These are phyloP conservation scores for Gobius niger DNA, from an alignment of 2,113 vertebrate genomes.

Conservation along the genomic window DNA sequence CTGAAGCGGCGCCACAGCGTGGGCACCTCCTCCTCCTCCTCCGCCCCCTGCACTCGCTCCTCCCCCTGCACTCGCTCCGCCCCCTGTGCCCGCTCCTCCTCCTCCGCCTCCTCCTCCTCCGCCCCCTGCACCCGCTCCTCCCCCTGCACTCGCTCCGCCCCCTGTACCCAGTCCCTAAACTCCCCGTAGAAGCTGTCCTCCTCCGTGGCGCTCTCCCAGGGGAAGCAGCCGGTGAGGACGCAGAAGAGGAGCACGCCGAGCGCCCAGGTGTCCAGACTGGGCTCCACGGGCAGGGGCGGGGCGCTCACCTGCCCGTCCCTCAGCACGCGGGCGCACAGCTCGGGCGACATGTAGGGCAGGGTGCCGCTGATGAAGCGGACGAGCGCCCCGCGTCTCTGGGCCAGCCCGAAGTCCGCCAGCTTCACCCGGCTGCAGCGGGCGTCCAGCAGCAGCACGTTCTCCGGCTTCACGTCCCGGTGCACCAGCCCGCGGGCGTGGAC, in stretches of 20 bases:
- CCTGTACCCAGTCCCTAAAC: conserved; percentile 81
- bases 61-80: background rate
- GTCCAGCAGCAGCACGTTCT: conserved; percentile 91
- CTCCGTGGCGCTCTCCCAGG: conserved; percentile 86
- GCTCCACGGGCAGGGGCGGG: conserved; percentile 82
- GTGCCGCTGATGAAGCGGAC: conserved; percentile 86
- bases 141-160: background rate
- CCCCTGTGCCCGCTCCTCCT: background rate
- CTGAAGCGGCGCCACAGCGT: conserved; percentile 86
- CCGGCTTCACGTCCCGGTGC: conserved; percentile 91
- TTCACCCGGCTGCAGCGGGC: conserved; percentile 81
- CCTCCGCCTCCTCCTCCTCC: background rate
- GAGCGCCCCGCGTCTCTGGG: conserved; percentile 85
- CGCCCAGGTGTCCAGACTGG: conserved; percentile 90
- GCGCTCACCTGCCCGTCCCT: conserved; percentile 66
- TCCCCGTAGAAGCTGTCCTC: conserved; percentile 89
- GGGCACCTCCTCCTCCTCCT: conserved; percentile 73
- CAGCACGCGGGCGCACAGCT: conserved; percentile 78
- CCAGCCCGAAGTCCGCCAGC: conserved; percentile 90
- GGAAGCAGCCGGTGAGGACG: conserved; percentile 92
- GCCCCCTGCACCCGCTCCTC: background rate
- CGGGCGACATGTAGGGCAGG: conserved; percentile 89
- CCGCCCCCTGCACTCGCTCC: conserved; percentile 52
- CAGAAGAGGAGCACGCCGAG: conserved; percentile 92
- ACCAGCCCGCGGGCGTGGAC: conserved; percentile 88